These are phyloP conservation scores for Andrena bicolor DNA, from an alignment of 2,888 invertebrate species.

Conservation along the genomic window DNA sequence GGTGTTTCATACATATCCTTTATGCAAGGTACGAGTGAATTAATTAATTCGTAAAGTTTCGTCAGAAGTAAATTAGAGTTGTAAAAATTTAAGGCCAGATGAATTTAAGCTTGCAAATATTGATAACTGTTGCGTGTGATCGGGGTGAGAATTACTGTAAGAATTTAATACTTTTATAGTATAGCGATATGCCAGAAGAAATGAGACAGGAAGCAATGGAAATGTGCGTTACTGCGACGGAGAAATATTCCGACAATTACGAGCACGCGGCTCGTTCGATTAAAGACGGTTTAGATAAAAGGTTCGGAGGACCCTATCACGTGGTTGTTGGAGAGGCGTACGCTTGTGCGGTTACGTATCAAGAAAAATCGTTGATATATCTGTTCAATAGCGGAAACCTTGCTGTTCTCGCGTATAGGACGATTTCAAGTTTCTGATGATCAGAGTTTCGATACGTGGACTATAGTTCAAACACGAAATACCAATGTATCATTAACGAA, in stretches of 20 bases:
- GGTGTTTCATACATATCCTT: constrained; percentile 92
- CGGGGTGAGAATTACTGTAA: neutral
- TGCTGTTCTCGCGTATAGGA: constrained; percentile 86
- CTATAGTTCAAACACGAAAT: neutral
- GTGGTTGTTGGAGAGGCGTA: constrained; percentile 98
- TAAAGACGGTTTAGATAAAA: constrained; percentile 98
- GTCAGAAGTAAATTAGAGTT: neutral
- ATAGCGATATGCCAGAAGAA: constrained; percentile 95
- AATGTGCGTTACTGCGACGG: constrained; percentile 96
- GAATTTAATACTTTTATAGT: constrained; percentile 21
- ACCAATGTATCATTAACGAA: no score
- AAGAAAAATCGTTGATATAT: constrained; percentile 94
- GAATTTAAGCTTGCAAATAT: neutral
- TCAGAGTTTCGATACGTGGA: neutral
- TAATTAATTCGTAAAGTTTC: neutral
- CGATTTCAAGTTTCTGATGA: constrained; percentile 69
- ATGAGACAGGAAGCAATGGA: constrained; percentile 96
- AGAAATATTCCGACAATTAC: constrained; percentile 93
- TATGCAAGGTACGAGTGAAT: constrained; percentile 89
- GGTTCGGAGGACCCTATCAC: constrained; percentile 92
- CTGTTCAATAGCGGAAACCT: constrained; percentile 97
- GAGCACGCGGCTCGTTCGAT: constrained; percentile 96
- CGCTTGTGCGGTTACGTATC: constrained; percentile 97
- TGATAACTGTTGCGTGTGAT: neutral
- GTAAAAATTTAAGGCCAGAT: neutral